Percentiles rank a stretch among this genome's conserved stretches.
Conservation (phyloP, 2,888 invertebrate genomes). For the Zygogramma bicolorata region DNA sequence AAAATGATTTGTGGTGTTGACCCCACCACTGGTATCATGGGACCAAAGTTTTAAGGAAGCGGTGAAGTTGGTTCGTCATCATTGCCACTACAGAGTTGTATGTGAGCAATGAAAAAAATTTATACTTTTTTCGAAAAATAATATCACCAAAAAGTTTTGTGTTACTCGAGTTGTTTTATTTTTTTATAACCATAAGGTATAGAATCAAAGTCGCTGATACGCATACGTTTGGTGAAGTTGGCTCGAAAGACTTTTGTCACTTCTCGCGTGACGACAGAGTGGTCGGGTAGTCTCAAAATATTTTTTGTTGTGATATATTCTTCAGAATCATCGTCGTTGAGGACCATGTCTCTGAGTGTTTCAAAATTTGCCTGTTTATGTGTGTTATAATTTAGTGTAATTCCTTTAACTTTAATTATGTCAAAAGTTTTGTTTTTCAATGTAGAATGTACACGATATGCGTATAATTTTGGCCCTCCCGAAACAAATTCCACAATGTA, state of each 20-base stretch:
- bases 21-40: too few species aligned
- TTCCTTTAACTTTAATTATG: conserved; percentile 23
- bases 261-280: conserved; percentile 3
- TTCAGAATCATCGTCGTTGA: neutral
- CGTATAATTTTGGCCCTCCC: conserved; percentile 51
- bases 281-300: neutral
- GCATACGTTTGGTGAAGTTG: conserved; percentile 16
- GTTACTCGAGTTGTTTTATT: too few species aligned
- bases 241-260: conserved; percentile 16
- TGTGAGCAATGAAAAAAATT: too few species aligned
- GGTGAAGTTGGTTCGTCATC: too few species aligned
- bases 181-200: too few species aligned
- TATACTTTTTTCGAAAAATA: too few species aligned
- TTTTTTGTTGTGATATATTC: neutral
- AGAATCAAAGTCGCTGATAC: too few species aligned
- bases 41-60: too few species aligned
- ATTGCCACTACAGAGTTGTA: too few species aligned
- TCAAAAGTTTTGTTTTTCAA: neutral
- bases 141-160: too few species aligned
- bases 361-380: conserved; percentile 27
- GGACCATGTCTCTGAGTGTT: conserved; percentile 17
- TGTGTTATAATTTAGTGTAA: conserved; percentile 32
- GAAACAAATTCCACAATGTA: conserved; percentile 57
- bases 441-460: neutral
- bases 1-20: too few species aligned